A percentile compares a stretch with the other conserved stretches of the same genome.
Conservation (phyloP, 2,888 invertebrate genomes). For the Ochlodes sylvanus region DNA sequence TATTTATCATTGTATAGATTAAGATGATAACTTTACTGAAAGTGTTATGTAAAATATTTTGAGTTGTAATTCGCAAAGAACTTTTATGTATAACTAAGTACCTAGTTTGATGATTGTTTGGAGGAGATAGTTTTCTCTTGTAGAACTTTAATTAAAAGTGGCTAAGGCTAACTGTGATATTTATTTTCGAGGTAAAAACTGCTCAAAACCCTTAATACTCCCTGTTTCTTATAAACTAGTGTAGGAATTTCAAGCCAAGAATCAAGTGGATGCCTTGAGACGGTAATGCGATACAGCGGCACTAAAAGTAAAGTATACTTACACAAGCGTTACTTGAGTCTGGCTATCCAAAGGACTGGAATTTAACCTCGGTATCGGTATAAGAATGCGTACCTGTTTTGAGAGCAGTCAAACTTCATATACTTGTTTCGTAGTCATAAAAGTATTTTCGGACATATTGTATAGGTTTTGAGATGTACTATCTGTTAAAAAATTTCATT, state of each 20-base stretch:
- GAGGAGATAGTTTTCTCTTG: not conserved
- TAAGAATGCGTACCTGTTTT: constrained; percentile 38
- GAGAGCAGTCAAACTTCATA: constrained; percentile 27
- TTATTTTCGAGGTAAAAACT: not conserved
- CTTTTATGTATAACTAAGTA: too few species aligned
- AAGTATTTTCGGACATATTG: not conserved
- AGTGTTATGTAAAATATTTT: not conserved
- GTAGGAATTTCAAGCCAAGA: constrained; percentile 7
- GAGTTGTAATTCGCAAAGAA: too few species aligned
- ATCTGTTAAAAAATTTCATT: not conserved
- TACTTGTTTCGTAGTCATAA: constrained; percentile 7
- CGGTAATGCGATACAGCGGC: constrained; percentile 14
- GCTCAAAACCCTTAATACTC: not conserved
- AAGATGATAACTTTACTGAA: not conserved
- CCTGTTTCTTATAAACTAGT: constrained; percentile 4
- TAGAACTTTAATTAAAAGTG: not conserved
- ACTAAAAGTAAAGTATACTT: constrained; percentile 21
- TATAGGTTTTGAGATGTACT: not conserved
- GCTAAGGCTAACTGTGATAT: constrained; percentile 5
- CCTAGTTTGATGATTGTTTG: not conserved
- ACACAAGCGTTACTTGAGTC: constrained; percentile 19
- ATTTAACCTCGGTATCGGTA: constrained; percentile 33
- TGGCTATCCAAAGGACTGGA: constrained; percentile 32
- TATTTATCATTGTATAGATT: too few species aligned
- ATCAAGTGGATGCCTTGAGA: constrained; percentile 20